A percentile compares a stretch with the other conserved stretches of the same genome.
phyloP scores from a whole-genome alignment of 30 jellyfish, hydroid and myxozoan genomes.

The Catostylus mosaicus region DNA sequence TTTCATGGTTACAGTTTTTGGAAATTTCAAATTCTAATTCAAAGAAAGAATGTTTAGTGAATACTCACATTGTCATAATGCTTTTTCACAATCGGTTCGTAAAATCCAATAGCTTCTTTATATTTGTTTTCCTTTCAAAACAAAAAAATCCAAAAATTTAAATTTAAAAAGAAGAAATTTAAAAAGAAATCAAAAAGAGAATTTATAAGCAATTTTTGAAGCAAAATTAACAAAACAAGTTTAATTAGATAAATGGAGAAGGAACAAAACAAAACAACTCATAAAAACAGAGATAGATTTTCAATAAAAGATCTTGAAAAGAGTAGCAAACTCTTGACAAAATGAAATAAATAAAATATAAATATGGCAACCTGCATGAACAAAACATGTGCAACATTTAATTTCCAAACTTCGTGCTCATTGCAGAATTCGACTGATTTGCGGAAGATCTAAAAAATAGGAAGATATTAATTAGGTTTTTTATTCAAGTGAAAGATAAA shows the following conservation, averaged over 20 bases:
- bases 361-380: constrained; percentile 82
- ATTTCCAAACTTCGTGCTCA: constrained; percentile 94
- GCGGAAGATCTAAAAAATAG: constrained; percentile 77
- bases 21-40: background rate
- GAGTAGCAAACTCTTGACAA: too few species aligned
- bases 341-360: background rate
- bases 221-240: background rate
- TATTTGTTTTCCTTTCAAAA: constrained; percentile 79
- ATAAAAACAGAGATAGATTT: too few species aligned
- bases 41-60: background rate
- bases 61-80: constrained; percentile 91
- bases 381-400: constrained; percentile 92
- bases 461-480: too few species aligned
- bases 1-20: too few species aligned
- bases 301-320: too few species aligned
- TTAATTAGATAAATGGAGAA: background rate
- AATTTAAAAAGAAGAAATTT: too few species aligned
- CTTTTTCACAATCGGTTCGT: constrained; percentile 94
- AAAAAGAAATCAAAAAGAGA: background rate
- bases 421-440: constrained; percentile 95
- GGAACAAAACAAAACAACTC: too few species aligned
- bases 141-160: too few species aligned
- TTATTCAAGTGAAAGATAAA: too few species aligned
- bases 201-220: background rate
- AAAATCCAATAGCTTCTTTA: constrained; percentile 95